Evolutionary conservation across 2,113 vertebrate species (phyloP).

Genomic region (Nerophis ophidion): DNA sequence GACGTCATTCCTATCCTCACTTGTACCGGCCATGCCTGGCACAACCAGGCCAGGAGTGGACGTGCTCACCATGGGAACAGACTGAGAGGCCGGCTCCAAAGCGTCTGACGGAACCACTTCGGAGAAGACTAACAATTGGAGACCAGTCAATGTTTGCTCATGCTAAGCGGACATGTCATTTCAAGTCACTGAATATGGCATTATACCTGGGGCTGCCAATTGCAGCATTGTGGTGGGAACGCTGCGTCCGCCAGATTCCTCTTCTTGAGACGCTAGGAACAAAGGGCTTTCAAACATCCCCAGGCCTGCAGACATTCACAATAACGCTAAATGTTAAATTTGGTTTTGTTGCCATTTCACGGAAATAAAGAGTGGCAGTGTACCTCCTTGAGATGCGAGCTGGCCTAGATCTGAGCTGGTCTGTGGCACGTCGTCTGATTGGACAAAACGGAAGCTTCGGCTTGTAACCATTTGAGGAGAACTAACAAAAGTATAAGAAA

Average conservation of each 20-base stretch:
- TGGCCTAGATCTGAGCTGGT: constrained; percentile 90
- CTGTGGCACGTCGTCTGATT: constrained; percentile 85
- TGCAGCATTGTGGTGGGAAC: constrained; percentile 89
- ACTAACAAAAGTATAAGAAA: constrained; percentile 56
- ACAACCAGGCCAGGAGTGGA: constrained; percentile 81
- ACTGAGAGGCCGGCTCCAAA: constrained; percentile 86
- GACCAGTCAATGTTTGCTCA: neutral
- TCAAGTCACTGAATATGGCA: neutral
- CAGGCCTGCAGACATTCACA: constrained; percentile 71
- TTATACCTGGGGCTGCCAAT: constrained; percentile 78
- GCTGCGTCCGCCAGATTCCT: constrained; percentile 86
- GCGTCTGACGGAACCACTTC: constrained; percentile 79
- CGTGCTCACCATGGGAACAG: constrained; percentile 91
- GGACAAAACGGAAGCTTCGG: constrained; percentile 85
- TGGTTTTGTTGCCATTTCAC: neutral
- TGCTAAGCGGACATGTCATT: neutral
- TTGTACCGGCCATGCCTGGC: constrained; percentile 67
- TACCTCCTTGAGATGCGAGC: constrained; percentile 95
- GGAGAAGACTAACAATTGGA: constrained; percentile 67
- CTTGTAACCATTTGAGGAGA: constrained; percentile 92
- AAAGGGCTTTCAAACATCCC: constrained; percentile 90
- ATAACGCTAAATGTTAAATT: neutral
- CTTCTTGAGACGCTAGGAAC: constrained; percentile 82
- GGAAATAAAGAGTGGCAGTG: neutral
- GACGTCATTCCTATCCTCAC: constrained; percentile 83